Percentiles rank a stretch among this genome's conserved stretches.
Conservation (phyloP, 2,797 vertebrate genomes). For the Clarias pachynema region DNA sequence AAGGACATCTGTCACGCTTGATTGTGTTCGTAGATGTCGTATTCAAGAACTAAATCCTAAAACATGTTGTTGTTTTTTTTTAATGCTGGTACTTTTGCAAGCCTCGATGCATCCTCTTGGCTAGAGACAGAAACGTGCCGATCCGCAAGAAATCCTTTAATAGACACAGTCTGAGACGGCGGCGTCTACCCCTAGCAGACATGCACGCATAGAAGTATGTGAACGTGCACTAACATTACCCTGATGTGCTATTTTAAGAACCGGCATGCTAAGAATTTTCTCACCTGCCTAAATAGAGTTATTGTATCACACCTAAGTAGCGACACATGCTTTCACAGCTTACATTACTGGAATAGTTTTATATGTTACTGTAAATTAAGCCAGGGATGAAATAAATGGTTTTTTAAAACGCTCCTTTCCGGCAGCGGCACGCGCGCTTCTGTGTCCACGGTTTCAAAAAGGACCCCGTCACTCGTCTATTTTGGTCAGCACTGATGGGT, state of each 20-base stretch:
- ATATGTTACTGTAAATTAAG: not conserved
- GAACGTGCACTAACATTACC: slow-evolving; percentile 32
- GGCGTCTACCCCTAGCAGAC: slow-evolving; percentile 29
- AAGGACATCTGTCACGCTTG: slow-evolving; percentile 23
- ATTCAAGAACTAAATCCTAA: not conserved
- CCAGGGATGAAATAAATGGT: not conserved
- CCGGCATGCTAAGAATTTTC: slow-evolving; percentile 42
- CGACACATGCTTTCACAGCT: slow-evolving; percentile 33
- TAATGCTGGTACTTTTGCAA: not conserved
- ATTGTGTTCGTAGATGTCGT: slow-evolving; percentile 27
- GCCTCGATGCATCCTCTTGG: not conserved
- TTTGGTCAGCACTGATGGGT: slow-evolving; percentile 21
- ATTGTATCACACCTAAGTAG: slow-evolving; percentile 28
- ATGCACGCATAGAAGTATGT: slow-evolving; percentile 27
- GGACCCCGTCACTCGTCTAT: slow-evolving; percentile 13
- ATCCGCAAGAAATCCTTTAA: slow-evolving; percentile 44
- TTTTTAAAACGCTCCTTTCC: not conserved
- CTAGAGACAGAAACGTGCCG: slow-evolving; percentile 19
- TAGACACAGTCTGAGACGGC: slow-evolving; percentile 47
- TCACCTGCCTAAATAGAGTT: slow-evolving; percentile 9
- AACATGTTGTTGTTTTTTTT: not conserved
- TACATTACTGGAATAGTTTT: slow-evolving; percentile 27
- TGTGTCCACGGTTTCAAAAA: slow-evolving; percentile 31
- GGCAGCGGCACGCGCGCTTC: slow-evolving; percentile 18
- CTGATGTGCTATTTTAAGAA: slow-evolving; percentile 33